Conservation (phyloP, 2,113 vertebrate genomes). For the Globicephala melas region DNA sequence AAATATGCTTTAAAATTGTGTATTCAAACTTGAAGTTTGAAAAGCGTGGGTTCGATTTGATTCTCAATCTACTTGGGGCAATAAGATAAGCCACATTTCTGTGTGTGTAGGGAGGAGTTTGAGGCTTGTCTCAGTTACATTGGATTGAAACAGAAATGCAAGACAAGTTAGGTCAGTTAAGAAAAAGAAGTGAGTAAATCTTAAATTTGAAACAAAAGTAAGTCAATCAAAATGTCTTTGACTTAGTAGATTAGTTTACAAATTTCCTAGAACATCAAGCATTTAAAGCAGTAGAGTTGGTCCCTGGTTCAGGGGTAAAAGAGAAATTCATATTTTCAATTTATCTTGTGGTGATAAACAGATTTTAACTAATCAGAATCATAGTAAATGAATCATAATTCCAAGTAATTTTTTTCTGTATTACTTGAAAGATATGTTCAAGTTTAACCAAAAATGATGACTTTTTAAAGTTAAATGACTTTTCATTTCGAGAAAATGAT, state of each 20-base stretch:
- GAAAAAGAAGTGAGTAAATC: neutral
- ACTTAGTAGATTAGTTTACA: neutral
- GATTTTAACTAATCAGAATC: neutral
- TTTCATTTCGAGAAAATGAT: neutral
- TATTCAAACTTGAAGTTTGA: neutral
- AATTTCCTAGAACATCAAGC: neutral
- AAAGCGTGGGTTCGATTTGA: conserved; percentile 15
- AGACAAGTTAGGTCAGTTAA: neutral
- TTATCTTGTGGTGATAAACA: neutral
- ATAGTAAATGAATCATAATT: neutral
- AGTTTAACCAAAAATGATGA: neutral
- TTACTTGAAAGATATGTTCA: neutral
- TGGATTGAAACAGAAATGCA: conserved; percentile 7
- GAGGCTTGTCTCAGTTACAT: neutral
- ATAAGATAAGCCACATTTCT: neutral
- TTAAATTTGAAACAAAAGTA: neutral
- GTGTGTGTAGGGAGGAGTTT: neutral
- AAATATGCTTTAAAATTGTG: neutral
- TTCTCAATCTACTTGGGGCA: neutral
- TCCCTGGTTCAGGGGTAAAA: neutral
- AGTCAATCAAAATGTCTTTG: neutral
- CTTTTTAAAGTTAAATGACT: neutral
- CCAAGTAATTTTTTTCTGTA: neutral
- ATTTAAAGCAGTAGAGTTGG: neutral
- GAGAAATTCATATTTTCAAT: neutral